phyloP scores from a whole-genome alignment of 1,140 invertebrate species.

The Zaprionus taronus region DNA sequence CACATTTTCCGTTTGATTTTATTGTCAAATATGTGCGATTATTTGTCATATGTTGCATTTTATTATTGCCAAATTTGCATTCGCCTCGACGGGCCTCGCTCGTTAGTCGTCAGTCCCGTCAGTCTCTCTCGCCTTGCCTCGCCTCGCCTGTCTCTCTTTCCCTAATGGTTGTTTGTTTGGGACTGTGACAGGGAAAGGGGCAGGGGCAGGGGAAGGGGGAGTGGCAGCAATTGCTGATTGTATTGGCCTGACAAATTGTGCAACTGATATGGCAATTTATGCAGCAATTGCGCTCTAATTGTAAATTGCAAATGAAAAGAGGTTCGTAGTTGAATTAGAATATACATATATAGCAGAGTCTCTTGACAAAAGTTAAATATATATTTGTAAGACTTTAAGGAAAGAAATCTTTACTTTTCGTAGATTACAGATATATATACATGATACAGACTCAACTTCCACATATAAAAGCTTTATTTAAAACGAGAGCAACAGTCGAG shows the following conservation, averaged over 20 bases:
- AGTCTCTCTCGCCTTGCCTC: not conserved
- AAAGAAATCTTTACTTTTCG: too few relatives aligned
- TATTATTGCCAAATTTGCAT: constrained; percentile 81
- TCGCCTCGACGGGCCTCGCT: constrained; percentile 58
- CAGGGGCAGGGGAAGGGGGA: not conserved
- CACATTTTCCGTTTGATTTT: constrained; percentile 65
- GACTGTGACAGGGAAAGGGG: not conserved
- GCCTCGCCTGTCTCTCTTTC: constrained; percentile 6
- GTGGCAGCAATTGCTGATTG: constrained; percentile 24
- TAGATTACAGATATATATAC: too few relatives aligned
- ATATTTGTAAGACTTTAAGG: too few relatives aligned
- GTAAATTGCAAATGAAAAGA: constrained; percentile 6
- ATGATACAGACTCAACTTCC: too few relatives aligned
- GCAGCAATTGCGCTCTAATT: constrained; percentile 62
- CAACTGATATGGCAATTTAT: constrained; percentile 67
- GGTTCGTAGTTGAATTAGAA: not conserved
- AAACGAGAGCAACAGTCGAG: too few relatives aligned
- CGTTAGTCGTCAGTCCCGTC: constrained; percentile 58
- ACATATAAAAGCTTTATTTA: too few relatives aligned
- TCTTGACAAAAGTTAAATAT: too few relatives aligned
- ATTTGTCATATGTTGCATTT: constrained; percentile 81
- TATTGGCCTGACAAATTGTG: constrained; percentile 49
- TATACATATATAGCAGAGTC: too few relatives aligned
- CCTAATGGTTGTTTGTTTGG: constrained; percentile 61
- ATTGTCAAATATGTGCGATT: constrained; percentile 81